These are phyloP conservation scores for Alitta virens DNA, from an alignment of 2,888 invertebrate species.

Conservation along the genomic window DNA sequence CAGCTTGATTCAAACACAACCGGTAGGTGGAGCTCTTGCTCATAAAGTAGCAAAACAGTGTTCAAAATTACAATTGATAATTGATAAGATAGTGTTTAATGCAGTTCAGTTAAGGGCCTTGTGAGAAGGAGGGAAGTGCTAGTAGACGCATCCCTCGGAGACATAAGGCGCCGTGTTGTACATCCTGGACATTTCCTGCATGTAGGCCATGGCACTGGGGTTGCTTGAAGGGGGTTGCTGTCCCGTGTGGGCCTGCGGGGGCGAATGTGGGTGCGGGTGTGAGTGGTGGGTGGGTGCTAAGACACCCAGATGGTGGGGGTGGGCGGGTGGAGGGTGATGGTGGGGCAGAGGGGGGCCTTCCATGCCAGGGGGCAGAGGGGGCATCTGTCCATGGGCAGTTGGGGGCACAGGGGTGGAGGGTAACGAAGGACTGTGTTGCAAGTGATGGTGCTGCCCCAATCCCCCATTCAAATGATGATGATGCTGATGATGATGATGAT, in stretches of 20 bases:
- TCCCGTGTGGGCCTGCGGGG: conserved; percentile 15
- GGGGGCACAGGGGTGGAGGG: neutral
- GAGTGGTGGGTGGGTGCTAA: neutral
- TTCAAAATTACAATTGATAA: too few relatives aligned
- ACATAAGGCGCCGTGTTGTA: conserved; percentile 16
- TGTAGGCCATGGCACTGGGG: conserved; percentile 6
- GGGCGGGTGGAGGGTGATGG: neutral
- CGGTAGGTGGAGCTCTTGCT: too few relatives aligned
- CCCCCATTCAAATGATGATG: neutral
- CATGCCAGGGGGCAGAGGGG: neutral
- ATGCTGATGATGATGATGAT: neutral
- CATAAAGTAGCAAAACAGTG: too few relatives aligned
- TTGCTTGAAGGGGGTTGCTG: conserved; percentile 3
- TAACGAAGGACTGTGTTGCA: neutral
- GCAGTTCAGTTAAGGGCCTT: too few relatives aligned
- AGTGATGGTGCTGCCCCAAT: neutral
- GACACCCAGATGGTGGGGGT: conserved; percentile 3
- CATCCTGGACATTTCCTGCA: conserved; percentile 17
- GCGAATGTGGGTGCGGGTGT: conserved; percentile 5
- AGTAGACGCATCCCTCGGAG: conserved; percentile 19
- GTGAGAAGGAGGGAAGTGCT: too few relatives aligned
- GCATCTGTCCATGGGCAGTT: neutral
- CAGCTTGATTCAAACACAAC: too few relatives aligned
- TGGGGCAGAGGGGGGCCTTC: neutral
- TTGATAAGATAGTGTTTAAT: too few relatives aligned